These are phyloP conservation scores for Drosophila heteroneura DNA, from an alignment of 2,888 invertebrate genomes.

Conservation along the genomic window DNA sequence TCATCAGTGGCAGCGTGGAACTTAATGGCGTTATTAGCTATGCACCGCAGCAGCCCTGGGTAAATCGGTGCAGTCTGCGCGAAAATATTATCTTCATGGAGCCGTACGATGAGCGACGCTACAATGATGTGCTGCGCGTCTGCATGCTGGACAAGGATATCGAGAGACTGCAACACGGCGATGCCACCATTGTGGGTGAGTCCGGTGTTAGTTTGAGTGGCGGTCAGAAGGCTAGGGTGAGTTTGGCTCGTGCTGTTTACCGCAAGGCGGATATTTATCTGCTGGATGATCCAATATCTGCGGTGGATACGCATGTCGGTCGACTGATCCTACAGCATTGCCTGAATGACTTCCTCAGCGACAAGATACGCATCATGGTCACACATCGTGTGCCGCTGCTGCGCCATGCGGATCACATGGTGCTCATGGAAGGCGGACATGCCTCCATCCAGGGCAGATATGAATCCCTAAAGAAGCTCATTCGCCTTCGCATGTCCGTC, in stretches of 20 bases:
- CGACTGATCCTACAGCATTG: slow-evolving; percentile 91
- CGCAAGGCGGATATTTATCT: slow-evolving; percentile 91
- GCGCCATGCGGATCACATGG: slow-evolving; percentile 86
- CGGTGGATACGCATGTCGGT: slow-evolving; percentile 92
- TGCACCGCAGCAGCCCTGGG: slow-evolving; percentile 94
- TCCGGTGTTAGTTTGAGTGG: slow-evolving; percentile 90
- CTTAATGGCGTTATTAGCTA: slow-evolving; percentile 90
- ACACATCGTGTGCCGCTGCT: slow-evolving; percentile 89
- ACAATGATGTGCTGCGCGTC: slow-evolving; percentile 86
- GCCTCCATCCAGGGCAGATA: slow-evolving; percentile 82
- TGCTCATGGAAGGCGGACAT: slow-evolving; percentile 86
- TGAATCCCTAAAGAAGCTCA: slow-evolving; percentile 86
- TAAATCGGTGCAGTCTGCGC: slow-evolving; percentile 91
- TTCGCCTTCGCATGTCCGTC: slow-evolving; percentile 85
- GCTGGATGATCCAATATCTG: slow-evolving; percentile 92
- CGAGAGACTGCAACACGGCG: slow-evolving; percentile 87
- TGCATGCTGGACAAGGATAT: slow-evolving; percentile 89
- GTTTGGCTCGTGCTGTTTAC: slow-evolving; percentile 91
- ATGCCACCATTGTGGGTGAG: slow-evolving; percentile 87
- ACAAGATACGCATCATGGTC: slow-evolving; percentile 90
- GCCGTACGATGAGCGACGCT: slow-evolving; percentile 87
- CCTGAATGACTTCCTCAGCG: slow-evolving; percentile 87
- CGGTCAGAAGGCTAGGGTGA: slow-evolving; percentile 91
- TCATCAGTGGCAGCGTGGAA: slow-evolving; percentile 87
- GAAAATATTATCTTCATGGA: slow-evolving; percentile 97